phyloP scores from a whole-genome alignment of 2,888 invertebrate genomes.

The Drosophila leonis region DNA sequence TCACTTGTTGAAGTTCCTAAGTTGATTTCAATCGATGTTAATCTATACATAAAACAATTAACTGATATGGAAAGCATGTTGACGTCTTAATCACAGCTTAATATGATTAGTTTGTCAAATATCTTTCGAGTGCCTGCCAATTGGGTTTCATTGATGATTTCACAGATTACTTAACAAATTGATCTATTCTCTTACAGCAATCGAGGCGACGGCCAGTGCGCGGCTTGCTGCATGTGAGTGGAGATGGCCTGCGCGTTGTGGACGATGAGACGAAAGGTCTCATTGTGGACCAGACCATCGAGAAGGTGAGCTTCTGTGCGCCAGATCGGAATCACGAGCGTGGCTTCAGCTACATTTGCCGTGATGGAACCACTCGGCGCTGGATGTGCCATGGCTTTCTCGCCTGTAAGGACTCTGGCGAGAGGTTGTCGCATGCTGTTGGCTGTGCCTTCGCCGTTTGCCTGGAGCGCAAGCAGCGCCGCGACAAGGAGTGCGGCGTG shows the following conservation, averaged over 20 bases:
- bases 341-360: slow-evolving; percentile 98
- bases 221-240: slow-evolving; percentile 95
- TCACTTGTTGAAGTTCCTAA: background rate
- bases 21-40: background rate
- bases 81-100: background rate
- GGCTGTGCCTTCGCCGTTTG: slow-evolving; percentile 99
- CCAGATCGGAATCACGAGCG: slow-evolving; percentile 99
- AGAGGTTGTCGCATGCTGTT: slow-evolving; percentile 98
- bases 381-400: slow-evolving; percentile 99
- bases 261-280: slow-evolving; percentile 99
- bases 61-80: background rate
- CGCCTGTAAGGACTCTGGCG: slow-evolving; percentile 97
- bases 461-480: slow-evolving; percentile 97
- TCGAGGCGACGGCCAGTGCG: slow-evolving; percentile 95
- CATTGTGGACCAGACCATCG: slow-evolving; percentile 99
- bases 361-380: slow-evolving; percentile 98
- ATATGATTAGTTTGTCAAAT: background rate
- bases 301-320: slow-evolving; percentile 99
- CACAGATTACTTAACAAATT: background rate
- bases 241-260: slow-evolving; percentile 98
- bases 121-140: background rate
- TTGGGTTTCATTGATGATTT: background rate
- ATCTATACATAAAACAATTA: background rate
- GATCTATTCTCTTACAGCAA: slow-evolving; percentile 87
- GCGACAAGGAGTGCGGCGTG: slow-evolving; percentile 98